Evolutionary conservation across 2,113 vertebrate species (phyloP).

Genomic region (Stigmatopora nigra): DNA sequence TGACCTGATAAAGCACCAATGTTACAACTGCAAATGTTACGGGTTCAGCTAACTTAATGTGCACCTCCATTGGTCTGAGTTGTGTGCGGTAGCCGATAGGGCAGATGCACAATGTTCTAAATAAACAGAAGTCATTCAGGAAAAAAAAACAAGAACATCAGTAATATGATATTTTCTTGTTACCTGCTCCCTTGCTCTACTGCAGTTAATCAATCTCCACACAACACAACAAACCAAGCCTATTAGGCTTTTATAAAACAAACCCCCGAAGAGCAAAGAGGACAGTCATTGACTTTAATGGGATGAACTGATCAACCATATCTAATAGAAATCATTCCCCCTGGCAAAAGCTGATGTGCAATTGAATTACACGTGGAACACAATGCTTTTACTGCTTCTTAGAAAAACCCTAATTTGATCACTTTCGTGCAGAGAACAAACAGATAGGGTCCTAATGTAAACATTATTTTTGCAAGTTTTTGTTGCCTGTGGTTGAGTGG

Average conservation of each 20-base stretch:
- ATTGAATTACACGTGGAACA: conserved; percentile 75
- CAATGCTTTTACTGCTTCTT: conserved; percentile 78
- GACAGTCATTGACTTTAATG: conserved; percentile 78
- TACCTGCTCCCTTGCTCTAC: conserved; percentile 54
- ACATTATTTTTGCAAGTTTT: conserved; percentile 57
- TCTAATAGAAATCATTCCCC: conserved; percentile 78
- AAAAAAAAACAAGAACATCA: conserved; percentile 33
- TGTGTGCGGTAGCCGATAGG: not conserved
- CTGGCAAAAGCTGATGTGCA: conserved; percentile 69
- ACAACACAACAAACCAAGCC: conserved; percentile 65
- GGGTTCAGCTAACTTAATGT: not conserved
- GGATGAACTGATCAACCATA: conserved; percentile 77
- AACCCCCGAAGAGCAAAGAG: conserved; percentile 71
- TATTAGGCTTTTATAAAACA: conserved; percentile 74
- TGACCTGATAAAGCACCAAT: not conserved
- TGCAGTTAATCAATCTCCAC: conserved; percentile 69
- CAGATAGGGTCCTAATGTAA: conserved; percentile 66
- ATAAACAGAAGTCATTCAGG: conserved; percentile 26
- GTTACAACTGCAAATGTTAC: conserved; percentile 4
- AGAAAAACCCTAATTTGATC: conserved; percentile 78
- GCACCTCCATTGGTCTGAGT: not conserved
- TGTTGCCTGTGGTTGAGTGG: not conserved
- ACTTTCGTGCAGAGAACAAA: conserved; percentile 69
- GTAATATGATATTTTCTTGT: conserved; percentile 48
- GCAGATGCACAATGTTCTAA: conserved; percentile 16